Conservation (phyloP, 2,797 vertebrate species). For the Craterocephalus amniculus region DNA sequence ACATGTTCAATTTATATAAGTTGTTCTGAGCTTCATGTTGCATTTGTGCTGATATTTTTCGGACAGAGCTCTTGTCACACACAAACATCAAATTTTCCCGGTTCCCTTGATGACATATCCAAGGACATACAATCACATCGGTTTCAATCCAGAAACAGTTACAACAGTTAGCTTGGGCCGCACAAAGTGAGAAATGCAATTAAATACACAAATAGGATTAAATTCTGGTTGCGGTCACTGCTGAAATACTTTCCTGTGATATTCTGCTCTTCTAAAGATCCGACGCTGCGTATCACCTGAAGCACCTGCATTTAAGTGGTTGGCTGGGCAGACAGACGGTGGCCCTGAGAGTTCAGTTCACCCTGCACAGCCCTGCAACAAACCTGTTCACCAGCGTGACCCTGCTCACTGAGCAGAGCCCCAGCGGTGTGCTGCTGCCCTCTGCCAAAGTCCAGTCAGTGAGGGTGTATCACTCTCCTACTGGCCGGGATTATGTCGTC, state of each 20-base stretch:
- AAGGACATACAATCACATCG: slow-evolving; percentile 35
- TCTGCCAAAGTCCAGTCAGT: slow-evolving; percentile 77
- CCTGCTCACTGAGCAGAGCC: slow-evolving; percentile 62
- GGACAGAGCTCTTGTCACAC: neutral
- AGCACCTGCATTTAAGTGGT: slow-evolving; percentile 45
- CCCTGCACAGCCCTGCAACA: slow-evolving; percentile 78
- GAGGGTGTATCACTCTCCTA: slow-evolving; percentile 58
- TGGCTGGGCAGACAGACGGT: slow-evolving; percentile 71
- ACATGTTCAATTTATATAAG: no score
- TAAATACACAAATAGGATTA: slow-evolving; percentile 4
- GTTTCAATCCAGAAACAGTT: slow-evolving; percentile 42
- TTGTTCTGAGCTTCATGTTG: neutral
- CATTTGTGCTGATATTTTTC: neutral
- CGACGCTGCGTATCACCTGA: slow-evolving; percentile 60
- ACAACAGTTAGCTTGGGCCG: slow-evolving; percentile 67
- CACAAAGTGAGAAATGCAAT: slow-evolving; percentile 76
- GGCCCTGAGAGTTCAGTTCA: slow-evolving; percentile 75
- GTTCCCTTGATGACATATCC: neutral
- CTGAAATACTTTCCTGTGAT: neutral
- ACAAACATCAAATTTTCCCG: neutral
- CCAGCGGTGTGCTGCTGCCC: slow-evolving; percentile 52
- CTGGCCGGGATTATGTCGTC: slow-evolving; percentile 54
- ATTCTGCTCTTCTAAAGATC: slow-evolving; percentile 57
- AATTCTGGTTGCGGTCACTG: neutral
- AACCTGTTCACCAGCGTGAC: slow-evolving; percentile 80